phyloP scores from a whole-genome alignment of 1,140 invertebrate genomes.

The Caenorhabditis latens region DNA sequence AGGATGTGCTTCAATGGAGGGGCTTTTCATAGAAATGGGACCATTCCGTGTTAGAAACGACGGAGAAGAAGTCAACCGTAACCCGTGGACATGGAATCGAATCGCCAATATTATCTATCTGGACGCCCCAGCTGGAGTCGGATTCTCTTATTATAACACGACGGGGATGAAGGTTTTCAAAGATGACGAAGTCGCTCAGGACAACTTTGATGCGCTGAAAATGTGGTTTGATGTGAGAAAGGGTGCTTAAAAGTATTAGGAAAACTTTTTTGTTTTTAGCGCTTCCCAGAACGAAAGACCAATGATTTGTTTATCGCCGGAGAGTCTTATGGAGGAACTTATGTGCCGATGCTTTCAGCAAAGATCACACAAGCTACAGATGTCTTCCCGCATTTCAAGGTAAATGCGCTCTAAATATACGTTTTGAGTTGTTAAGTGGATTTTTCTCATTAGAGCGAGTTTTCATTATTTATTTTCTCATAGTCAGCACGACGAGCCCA shows the following conservation, averaged over 20 bases:
- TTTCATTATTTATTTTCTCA: background rate
- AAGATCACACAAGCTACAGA: slow-evolving; percentile 52
- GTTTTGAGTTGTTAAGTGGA: no score
- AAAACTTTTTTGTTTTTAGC: slow-evolving; percentile 46
- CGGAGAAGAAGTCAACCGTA: slow-evolving; percentile 77
- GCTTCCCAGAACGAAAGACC: slow-evolving; percentile 78
- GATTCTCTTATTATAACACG: slow-evolving; percentile 79
- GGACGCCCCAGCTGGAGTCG: slow-evolving; percentile 81
- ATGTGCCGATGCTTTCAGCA: slow-evolving; percentile 67
- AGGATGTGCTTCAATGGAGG: slow-evolving; percentile 80
- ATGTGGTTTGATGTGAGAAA: slow-evolving; percentile 77
- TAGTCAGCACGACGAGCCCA: no score
- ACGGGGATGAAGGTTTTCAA: slow-evolving; percentile 78
- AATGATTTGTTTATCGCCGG: slow-evolving; percentile 86
- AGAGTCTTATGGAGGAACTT: slow-evolving; percentile 86
- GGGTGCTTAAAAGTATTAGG: background rate
- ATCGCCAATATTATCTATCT: slow-evolving; percentile 84
- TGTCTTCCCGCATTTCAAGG: slow-evolving; percentile 69
- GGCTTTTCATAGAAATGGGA: slow-evolving; percentile 80
- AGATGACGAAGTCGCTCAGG: slow-evolving; percentile 78
- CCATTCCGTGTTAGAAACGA: slow-evolving; percentile 78
- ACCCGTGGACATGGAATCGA: slow-evolving; percentile 80
- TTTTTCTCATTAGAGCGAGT: background rate
- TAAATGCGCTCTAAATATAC: background rate
- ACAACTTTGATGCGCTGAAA: slow-evolving; percentile 79